Conservation (phyloP, 2,797 vertebrate species). For the Scarus forsteni region DNA sequence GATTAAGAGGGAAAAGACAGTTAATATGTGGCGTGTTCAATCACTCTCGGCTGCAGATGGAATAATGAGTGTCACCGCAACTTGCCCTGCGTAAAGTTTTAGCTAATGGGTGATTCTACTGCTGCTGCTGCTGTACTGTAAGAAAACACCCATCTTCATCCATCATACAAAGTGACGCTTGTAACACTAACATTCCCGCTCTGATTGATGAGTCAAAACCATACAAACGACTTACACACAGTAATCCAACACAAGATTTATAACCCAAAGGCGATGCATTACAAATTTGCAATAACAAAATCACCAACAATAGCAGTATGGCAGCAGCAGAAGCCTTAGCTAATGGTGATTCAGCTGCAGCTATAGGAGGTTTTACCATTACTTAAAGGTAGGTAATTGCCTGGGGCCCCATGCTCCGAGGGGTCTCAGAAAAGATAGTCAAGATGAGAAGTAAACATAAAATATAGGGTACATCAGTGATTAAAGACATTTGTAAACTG, state of each 20-base stretch:
- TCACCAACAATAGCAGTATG: conserved; percentile 58
- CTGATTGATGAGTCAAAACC: conserved; percentile 77
- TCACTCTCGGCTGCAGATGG: conserved; percentile 71
- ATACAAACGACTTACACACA: conserved; percentile 68
- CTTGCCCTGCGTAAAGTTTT: no score
- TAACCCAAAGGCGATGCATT: conserved; percentile 59
- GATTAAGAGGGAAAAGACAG: conserved; percentile 81
- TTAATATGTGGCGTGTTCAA: conserved; percentile 79
- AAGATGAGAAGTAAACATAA: no score
- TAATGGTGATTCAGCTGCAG: conserved; percentile 69
- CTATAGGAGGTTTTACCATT: neutral
- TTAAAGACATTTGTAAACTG: no score
- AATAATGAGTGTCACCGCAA: conserved; percentile 80
- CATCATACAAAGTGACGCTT: conserved; percentile 76
- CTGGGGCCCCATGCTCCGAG: no score
- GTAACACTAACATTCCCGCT: conserved; percentile 75
- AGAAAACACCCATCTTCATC: conserved; percentile 73
- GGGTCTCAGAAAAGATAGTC: no score
- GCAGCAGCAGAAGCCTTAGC: conserved; percentile 32
- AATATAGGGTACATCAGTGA: no score
- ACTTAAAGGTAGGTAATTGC: no score
- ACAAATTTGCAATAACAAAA: conserved; percentile 73
- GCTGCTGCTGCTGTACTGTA: conserved; percentile 63
- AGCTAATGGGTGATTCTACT: no score
- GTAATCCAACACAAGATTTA: conserved; percentile 73